phyloP scores from a whole-genome alignment of 2,113 vertebrate species.

The Jaculus jaculus region DNA sequence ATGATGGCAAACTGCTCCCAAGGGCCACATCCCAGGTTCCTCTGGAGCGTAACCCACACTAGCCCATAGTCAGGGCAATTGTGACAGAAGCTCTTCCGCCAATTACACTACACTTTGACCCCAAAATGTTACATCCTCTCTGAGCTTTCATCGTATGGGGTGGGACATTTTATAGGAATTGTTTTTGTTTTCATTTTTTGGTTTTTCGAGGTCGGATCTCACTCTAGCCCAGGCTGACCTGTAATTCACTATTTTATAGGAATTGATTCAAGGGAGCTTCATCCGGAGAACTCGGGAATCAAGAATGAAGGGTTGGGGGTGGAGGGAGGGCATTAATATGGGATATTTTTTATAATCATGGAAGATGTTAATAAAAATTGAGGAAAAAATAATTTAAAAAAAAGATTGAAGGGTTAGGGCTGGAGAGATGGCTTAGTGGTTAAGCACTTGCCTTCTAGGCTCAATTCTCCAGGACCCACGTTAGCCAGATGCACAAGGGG shows the following conservation, averaged over 20 bases:
- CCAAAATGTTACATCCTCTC: conserved; percentile 56
- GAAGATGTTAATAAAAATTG: no score
- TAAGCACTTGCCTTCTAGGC: no score
- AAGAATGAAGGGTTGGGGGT: conserved; percentile 46
- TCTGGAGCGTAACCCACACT: conserved; percentile 14
- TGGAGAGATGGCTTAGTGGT: no score
- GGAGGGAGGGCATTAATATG: no score
- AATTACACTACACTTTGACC: conserved; percentile 36
- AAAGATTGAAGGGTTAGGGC: no score
- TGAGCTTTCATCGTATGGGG: conserved; percentile 46
- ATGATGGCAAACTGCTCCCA: conserved; percentile 46
- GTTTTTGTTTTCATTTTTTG: no score
- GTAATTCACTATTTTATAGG: neutral
- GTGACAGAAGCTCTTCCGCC: conserved; percentile 46
- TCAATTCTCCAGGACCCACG: no score
- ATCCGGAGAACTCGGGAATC: neutral
- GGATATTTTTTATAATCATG: no score
- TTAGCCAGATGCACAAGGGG: no score
- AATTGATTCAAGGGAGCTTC: conserved; percentile 34
- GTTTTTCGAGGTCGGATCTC: no score
- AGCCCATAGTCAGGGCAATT: conserved; percentile 52
- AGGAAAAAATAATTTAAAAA: no score
- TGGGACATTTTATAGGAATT: neutral
- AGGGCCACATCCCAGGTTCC: conserved; percentile 39
- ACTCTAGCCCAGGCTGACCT: no score